A percentile compares a stretch with the other conserved stretches of the same genome.
Evolutionary conservation across 2,797 vertebrate genomes (phyloP).

Genomic region (Megaceryle alcyon): DNA sequence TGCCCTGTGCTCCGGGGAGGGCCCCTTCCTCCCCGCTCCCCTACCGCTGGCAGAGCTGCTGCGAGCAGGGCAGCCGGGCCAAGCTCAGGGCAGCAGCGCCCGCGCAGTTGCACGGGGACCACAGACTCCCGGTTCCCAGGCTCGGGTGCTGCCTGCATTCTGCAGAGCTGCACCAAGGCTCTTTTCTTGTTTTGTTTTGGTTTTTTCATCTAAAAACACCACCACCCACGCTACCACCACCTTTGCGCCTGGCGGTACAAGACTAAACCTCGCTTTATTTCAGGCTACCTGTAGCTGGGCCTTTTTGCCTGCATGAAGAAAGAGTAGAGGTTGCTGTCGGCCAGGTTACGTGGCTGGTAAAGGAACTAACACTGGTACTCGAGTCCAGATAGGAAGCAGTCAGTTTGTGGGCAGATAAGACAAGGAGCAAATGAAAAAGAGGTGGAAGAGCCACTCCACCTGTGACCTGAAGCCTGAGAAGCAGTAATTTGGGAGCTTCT

Average conservation of each 20-base stretch:
- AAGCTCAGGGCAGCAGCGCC: background rate
- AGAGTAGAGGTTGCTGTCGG: background rate
- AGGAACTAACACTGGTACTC: background rate
- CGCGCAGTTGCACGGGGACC: background rate
- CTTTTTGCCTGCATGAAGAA: background rate
- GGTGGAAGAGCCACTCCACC: background rate
- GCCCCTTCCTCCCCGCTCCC: background rate
- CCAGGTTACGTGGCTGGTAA: accelerated
- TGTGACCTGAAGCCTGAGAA: background rate
- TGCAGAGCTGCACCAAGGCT: conserved; percentile 10
- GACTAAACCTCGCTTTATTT: background rate
- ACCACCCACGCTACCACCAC: accelerated
- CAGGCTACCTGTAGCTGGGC: background rate
- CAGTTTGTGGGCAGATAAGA: background rate
- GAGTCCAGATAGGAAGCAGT: background rate
- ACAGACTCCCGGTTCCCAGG: background rate
- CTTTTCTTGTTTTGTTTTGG: too few species aligned
- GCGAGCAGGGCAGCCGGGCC: background rate
- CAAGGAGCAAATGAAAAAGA: background rate
- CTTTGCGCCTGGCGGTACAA: background rate
- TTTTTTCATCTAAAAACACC: background rate
- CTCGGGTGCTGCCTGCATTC: background rate
- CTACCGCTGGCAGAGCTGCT: background rate
- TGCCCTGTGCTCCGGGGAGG: background rate
- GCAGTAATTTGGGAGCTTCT: background rate